Conservation (phyloP, 2,113 vertebrate species). For the Diglossa brunneiventris region DNA sequence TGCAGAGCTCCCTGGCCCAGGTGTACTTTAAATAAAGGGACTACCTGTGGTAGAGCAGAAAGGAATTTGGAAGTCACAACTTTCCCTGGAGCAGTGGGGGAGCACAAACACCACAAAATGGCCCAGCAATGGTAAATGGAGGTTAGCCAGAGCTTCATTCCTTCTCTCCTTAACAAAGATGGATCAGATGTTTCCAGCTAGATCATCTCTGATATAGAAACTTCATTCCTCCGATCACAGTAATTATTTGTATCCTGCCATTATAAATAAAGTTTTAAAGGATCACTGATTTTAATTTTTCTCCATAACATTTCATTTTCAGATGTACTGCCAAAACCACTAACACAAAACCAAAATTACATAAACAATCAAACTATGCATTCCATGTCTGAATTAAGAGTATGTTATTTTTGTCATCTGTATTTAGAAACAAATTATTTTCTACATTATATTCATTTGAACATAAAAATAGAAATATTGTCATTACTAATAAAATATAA, state of each 20-base stretch:
- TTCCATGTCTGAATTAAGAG: not conserved
- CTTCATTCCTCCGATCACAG: not conserved
- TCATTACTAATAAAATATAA: not conserved
- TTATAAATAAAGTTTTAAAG: conserved; percentile 1
- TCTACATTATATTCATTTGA: not conserved
- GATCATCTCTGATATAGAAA: not conserved
- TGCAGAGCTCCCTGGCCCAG: not conserved
- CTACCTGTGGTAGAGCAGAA: not conserved
- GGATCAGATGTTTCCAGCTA: not conserved
- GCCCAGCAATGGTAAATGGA: not conserved
- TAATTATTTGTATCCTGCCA: not conserved
- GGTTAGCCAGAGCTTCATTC: not conserved
- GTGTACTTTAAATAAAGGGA: not conserved
- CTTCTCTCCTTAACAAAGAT: not conserved
- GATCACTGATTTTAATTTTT: conserved; percentile 10
- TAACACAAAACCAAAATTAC: not conserved
- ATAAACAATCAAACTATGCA: not conserved
- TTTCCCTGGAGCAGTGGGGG: not conserved
- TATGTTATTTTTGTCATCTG: not conserved
- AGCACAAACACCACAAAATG: not conserved
- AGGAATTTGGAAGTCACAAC: not conserved
- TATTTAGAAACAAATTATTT: not conserved
- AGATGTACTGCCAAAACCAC: conserved; percentile 40
- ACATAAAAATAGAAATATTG: not conserved
- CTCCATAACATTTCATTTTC: not conserved